Base-by-base conservation (phyloP, 2,797 vertebrate species). In the Acanthornis magna region DNA sequence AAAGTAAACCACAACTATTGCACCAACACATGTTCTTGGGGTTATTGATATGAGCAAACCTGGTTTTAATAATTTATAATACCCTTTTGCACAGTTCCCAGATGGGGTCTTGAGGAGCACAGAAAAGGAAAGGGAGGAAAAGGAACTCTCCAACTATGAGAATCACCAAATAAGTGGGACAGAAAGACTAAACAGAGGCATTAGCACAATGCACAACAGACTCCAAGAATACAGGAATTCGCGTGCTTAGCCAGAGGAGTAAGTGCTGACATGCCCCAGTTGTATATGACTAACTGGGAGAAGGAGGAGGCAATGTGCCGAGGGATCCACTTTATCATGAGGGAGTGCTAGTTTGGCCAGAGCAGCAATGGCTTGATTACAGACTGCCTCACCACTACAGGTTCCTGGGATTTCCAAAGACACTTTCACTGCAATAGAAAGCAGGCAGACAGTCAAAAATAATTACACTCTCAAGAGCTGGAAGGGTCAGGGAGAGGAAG, bases 1-100 rank as follows among this genome's bases (percentile, higher is more conserved):
- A 34, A 80, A 94, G 67, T 67, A 77, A 95, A 95, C 85, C 95
- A 87, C 94, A 90, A 9, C 43, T 88, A 88, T 96, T 95, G 32
- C 85, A 85, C 21, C 77, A 93, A 60, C 77, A 79, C 26, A 21
- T 86, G 85, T 94, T 93, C 63, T 92, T 38, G 19, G 60, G 42
- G 30, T 93, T 82, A 88, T 5, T 71, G 85, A 85, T 95, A 82
- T 3, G 17, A 57, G 34, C 25, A 95, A 90, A 92, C 9, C 80
- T 74, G 77, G 27, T 61, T 96, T 95, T 74, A 94, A 89, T 96
- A 42, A 88, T 86, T 67, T 73, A 36, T 47, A 62, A 55, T 84
- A 62, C 57, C 9, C n/a, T 66, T 43, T 15, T 84, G 40, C 47
- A 48, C 34, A 13, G 25, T 77, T 96, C 77, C 86, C 73, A 85